Base-by-base conservation (phyloP, 2,888 invertebrate genomes). In the Leptopilina syphax region DNA sequence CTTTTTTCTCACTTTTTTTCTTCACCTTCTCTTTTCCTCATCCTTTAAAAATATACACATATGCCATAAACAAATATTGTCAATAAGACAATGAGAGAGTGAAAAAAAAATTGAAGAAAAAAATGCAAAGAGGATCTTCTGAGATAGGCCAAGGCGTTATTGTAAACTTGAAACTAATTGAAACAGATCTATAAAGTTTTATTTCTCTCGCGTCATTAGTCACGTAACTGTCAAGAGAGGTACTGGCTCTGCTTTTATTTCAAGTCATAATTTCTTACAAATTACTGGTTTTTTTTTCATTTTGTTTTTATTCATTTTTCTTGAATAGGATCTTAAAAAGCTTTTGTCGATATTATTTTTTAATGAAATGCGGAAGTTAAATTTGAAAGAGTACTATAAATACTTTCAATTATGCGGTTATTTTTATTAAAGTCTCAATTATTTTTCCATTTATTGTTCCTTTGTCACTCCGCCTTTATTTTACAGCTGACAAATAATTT, bases 151-250 rank as follows among this genome's bases (percentile, higher is more conserved):
- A 44, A 79, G 60, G 73, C 54, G 73, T 73, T 73, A 8, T 54
- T 54, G 73, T 73, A 73, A 73, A 73, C 73, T 73, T 73, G 73
- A 73, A 57, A 73, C 73, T 73, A 57, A 73, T 73, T 73, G 73
- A 54, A 18, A 73, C 57, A 57, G 57, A 57, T 57, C 73, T 73
- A 73, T 73, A 57, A 73, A 73, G 27, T 57, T 73, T 73, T 73
- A 73, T 73, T 73, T 34, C 34, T 73, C n/a, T 57, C 57, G 34
- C 12, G 34, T 57, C 73, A 18, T 57, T 73, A 57, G 57, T 73
- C 57, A 73, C 34, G 34, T 57, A 73, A 73, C 18, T 34, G 34
- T 41, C 54, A 54, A n/a, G 18, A 24, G 24, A n/a, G 34, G 34
- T 18, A 65, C 60, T 9, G 18, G 34, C 8, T 44, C 44, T 54